Conservation (phyloP, 2,888 invertebrate species). For the Trissonchulus sp. region DNA sequence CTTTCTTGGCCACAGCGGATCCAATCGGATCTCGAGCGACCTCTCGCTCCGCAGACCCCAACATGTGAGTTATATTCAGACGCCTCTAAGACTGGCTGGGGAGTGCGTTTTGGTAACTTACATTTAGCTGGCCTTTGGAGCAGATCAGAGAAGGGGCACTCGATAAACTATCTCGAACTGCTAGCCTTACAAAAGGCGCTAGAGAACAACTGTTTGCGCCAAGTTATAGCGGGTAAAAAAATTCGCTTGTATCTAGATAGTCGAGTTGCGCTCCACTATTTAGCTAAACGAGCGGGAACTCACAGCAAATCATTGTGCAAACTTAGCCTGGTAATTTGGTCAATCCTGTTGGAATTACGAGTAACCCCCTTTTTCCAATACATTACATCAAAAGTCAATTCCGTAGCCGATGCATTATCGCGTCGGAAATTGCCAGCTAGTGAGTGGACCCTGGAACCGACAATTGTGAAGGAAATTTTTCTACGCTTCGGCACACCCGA, state of each 20-base stretch:
- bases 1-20: no score
- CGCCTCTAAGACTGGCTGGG: conserved; percentile 13
- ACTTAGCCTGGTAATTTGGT: neutral
- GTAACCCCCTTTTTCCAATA: neutral
- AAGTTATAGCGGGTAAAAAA: neutral
- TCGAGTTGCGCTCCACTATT: neutral
- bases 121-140: no score
- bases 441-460: neutral
- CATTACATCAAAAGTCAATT: neutral
- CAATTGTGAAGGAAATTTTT: neutral
- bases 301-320: neutral
- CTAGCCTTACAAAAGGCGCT: no score
- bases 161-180: no score
- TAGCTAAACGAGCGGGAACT: neutral
- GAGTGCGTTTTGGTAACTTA: neutral
- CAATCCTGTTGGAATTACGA: neutral
- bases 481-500: neutral
- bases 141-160: no score
- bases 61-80: neutral
- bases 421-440: neutral
- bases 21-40: no score
- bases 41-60: no score
- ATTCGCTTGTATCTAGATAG: neutral
- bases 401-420: neutral
- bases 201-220: no score